Evolutionary conservation across 2,797 vertebrate species (phyloP), one percentile per base, ranked within the genome.

Genomic region (Potorous gilbertii): DNA sequence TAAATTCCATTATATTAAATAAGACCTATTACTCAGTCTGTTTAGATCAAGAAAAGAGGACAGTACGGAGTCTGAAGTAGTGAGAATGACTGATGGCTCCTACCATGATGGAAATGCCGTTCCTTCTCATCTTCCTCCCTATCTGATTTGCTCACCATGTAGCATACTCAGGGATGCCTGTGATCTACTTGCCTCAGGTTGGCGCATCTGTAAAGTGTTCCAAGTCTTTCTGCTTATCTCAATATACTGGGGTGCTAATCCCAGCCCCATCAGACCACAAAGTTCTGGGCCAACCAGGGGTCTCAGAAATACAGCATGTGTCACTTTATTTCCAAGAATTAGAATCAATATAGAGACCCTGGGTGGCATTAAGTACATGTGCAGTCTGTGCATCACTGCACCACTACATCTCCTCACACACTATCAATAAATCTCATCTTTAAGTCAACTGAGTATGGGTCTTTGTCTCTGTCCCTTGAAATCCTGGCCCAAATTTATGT

Each of bases 1-100:
- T 91, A 13, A 56, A 2, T 92, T 94, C 91, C 21, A 54, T 16
- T 10, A 57, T 90, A 90, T 59, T 96, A 94, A 91, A 66, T 94
- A 89, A 52, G 9, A 94, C 10, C 31, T 66, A 56, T 91, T 1
- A 54, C n/a, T 90, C 87, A 55, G 46, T 55, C 11, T 90, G 90
- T 0, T 0, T 52, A 0, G n/a, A 10, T 28, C 90, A 59, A 89
- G 18, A 74, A 40, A 62, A 62, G 59, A 62, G 29, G 59, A 34
- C 14, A 13, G 31, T 62, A 34, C 3, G 54, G 66, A 96, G 74
- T 94, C 59, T 34, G 57, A 62, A 62, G 31, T 14, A 62, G 59
- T 74, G n/a, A 74, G n/a, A 18, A 21, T 18, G n/a, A 74, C 16
- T 21, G n/a, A 21, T 40, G 16, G n/a, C 16, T 40, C 16, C 66